Conservation (phyloP, 2,797 vertebrate species). For the Platalea minor region DNA sequence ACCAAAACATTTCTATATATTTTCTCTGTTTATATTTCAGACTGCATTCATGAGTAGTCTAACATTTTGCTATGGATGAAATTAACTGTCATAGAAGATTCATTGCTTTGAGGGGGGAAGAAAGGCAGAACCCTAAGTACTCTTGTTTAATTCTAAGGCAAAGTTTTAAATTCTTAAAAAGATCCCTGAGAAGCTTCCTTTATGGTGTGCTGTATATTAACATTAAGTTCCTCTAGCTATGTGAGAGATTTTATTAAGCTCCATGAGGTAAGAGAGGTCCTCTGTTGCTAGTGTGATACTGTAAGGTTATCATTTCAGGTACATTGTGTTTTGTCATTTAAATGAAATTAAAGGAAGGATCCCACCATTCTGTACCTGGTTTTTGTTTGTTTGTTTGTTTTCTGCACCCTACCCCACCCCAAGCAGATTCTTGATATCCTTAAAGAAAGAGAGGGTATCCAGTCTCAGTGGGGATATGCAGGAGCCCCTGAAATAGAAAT, state of each 20-base stretch:
- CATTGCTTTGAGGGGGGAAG: neutral
- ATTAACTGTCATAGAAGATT: neutral
- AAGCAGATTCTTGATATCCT: neutral
- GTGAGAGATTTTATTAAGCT: neutral
- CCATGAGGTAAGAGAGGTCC: neutral
- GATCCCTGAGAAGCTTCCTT: neutral
- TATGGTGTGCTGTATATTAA: neutral
- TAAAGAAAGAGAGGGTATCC: neutral
- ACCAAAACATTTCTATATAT: neutral
- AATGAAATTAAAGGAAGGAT: neutral
- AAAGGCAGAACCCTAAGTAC: neutral
- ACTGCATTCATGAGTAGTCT: neutral
- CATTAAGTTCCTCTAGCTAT: neutral
- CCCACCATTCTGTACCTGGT: neutral
- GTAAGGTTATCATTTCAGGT: neutral
- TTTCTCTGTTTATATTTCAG: neutral
- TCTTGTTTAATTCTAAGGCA: neutral
- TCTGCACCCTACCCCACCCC: neutral
- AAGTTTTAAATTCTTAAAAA: neutral
- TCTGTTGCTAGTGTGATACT: neutral
- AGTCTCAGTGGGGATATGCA: neutral
- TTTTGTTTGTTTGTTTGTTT: neutral
- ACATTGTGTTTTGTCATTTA: neutral
- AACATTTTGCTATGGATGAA: neutral
- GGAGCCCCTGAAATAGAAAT: neutral